phyloP scores from a whole-genome alignment of 2,797 vertebrate species.

The Sciaenops ocellatus region DNA sequence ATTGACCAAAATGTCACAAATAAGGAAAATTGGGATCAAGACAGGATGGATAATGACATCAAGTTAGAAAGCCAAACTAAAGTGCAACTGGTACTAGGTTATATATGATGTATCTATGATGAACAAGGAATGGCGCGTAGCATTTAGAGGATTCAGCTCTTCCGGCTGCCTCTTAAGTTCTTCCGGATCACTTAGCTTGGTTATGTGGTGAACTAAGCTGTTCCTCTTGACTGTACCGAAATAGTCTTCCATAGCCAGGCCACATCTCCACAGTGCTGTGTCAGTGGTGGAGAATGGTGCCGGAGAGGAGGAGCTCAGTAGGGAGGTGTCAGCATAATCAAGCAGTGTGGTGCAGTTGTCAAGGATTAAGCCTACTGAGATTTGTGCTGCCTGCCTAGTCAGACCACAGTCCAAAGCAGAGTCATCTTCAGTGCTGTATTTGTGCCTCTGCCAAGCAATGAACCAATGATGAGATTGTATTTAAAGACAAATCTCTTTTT shows the following conservation, averaged over 20 bases:
- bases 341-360: constrained; percentile 40
- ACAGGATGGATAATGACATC: not conserved
- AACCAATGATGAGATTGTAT: not conserved
- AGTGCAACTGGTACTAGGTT: not conserved
- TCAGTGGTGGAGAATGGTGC: no score
- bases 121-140: not conserved
- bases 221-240: constrained; percentile 25
- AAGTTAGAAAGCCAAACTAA: not conserved
- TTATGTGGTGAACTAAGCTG: constrained; percentile 45
- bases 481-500: not conserved
- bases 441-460: constrained; percentile 4
- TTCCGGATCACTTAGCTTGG: constrained; percentile 50
- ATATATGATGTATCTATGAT: constrained; percentile 1
- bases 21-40: not conserved
- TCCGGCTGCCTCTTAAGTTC: constrained; percentile 14
- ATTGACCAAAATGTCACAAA: not conserved
- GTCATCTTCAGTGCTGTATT: constrained; percentile 22
- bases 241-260: no score
- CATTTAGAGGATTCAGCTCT: constrained; percentile 7
- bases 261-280: no score
- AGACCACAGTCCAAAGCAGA: constrained; percentile 11
- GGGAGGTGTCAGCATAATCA: constrained; percentile 43
- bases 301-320: constrained; percentile 26
- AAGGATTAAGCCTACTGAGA: constrained; percentile 51
- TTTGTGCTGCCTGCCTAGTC: constrained; percentile 38